Base-by-base conservation (phyloP, 1,140 invertebrate species). In the Maniola jurtina region DNA sequence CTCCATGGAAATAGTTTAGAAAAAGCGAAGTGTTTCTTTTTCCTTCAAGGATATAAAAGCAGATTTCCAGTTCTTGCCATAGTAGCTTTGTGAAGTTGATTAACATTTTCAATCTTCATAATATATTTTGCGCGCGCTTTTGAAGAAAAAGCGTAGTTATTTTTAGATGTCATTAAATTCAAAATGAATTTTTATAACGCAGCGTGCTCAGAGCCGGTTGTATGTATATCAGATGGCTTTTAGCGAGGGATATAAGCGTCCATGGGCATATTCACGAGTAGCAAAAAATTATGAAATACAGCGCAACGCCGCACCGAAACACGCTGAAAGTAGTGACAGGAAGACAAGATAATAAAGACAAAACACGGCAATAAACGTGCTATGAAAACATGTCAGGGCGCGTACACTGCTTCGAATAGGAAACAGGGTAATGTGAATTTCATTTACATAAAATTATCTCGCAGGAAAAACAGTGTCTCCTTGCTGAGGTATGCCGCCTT, bases 391-490 rank as follows among this genome's bases (percentile, higher is more conserved):
- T 77, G 79, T 82, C 74, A 81, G 62, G 58, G 63, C 68, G 73
- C 64, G 70, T 79, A 64, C 75, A 71, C 66, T 65, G 64, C 70
- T 66, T 79, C 72, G 70, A 72, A 85, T 83, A 79, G 77, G 79
- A 83, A 83, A 82, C 77, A 70, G 75, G 79, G 79, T 85, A 85
- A 86, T 88, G 86, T 81, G 81, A 83, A 88, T 88, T 84, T 84
- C 83, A 84, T 90, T 88, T 88, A 83, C 86, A 88, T 88, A 86
- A 73, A 89, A 88, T 90, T 88, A 88, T 86, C 77, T 81, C 67
- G 70, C 71, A 76, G 73, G 66, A 73, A 79, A 73, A 82, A 81
- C 75, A 69, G 71, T 73, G 76, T 82, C 72, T 80, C 73, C 58
- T 64, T 64, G 61, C 71, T 57, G 71, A 60, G 70, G 66, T 68